Evolutionary conservation across 1,140 invertebrate species (phyloP).

Genomic region (Caenorhabditis tropicalis): DNA sequence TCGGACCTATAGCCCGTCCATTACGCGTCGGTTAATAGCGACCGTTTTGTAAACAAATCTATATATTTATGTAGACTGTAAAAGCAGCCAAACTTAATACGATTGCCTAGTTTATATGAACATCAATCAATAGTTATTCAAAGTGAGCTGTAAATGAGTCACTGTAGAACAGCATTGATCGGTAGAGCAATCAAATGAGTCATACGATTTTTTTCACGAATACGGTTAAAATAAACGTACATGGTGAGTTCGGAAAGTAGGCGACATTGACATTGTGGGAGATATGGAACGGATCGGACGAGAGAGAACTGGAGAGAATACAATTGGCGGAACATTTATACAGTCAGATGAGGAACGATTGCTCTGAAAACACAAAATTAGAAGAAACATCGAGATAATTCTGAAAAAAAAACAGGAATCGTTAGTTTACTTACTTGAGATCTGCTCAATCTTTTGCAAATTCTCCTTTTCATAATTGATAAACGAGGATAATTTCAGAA

Average conservation of each 20-base stretch:
- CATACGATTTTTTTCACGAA: not conserved
- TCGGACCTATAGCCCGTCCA: too few species aligned
- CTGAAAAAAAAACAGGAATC: too few species aligned
- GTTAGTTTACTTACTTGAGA: not conserved
- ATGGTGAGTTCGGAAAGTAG: conserved; percentile 15
- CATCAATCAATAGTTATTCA: not conserved
- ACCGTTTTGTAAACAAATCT: too few species aligned
- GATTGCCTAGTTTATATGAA: not conserved
- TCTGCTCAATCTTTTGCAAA: not conserved
- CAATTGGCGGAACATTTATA: conserved; percentile 28
- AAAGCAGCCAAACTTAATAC: too few species aligned
- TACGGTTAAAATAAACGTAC: not conserved
- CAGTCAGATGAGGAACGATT: conserved; percentile 18
- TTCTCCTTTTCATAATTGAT: not conserved
- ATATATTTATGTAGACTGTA: too few species aligned
- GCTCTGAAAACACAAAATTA: conserved; percentile 12
- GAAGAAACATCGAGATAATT: too few species aligned
- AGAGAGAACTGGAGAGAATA: conserved; percentile 17
- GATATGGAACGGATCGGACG: conserved; percentile 21
- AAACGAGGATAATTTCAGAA: not conserved
- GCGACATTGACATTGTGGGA: conserved; percentile 35
- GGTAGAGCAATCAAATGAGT: conserved; percentile 23
- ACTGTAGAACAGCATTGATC: not conserved
- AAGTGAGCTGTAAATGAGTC: conserved; percentile 10
- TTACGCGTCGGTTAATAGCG: too few species aligned